Base-by-base conservation (phyloP, 2,797 vertebrate genomes). In the Oreochromis mossambicus region DNA sequence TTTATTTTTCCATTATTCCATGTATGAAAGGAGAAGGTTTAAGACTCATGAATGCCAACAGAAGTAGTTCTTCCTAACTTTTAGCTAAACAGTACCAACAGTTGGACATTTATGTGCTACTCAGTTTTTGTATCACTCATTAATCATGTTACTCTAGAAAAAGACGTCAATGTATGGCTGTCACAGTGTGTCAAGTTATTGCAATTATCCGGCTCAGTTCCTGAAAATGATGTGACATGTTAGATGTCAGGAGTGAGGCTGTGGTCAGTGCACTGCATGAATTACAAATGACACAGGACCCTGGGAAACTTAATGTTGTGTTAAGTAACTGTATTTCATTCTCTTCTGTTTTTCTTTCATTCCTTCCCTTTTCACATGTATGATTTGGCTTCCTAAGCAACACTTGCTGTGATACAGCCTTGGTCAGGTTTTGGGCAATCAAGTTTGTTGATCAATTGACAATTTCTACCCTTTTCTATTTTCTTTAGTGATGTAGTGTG, bases 401-500 rank as follows among this genome's bases (percentile, higher is more conserved):
- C 46, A 48, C 10, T 13, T 9, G 12, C 26, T 50, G 68, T 48
- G 41, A 73, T 29, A 14, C 14, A 48, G 24, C 24, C 15, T 8
- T 26, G 6, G 15, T 0, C 3, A 32, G 1, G 10, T 50, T 50
- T 43, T 41, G 63, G 63, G 34, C 3, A 68, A 46, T 46, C 21
- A 26, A 17, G 41, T 46, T 73, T 50, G 43, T 48, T 13, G 6
- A 75, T 75, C 68, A 48, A 2, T 3, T 50, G 15, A 75, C 6
- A 48, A 5, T 32, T 43, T 58, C 11, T 5, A 2, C 5, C 24
- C 11, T 29, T 68, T 0, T 36, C 14, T 41, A 17, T 8, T 77
- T 73, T 9, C 12, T 3, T 43, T 17, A 46, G 17, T 11, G 41
- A 5, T 76, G 88, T 5, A 75, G 76, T 91, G 79, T 80, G 15